phyloP scores from a whole-genome alignment of 2,113 vertebrate species.

The Sceloporus tristichus region DNA sequence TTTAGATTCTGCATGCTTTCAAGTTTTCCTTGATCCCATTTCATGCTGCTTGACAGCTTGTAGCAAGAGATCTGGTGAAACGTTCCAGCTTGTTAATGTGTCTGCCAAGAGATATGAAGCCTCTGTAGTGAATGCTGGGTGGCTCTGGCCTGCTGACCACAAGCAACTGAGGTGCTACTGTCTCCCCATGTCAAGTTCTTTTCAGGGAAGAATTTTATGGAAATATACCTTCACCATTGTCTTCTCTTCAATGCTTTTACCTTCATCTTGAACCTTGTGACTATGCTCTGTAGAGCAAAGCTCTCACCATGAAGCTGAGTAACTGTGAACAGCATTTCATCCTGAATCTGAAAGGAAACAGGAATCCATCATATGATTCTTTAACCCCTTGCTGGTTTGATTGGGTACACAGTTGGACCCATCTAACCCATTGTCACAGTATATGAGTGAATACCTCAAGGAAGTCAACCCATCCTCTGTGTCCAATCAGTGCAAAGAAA shows the following conservation, averaged over 20 bases:
- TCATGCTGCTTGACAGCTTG: not conserved
- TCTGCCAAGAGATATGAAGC: not conserved
- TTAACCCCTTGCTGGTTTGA: not conserved
- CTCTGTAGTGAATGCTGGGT: not conserved
- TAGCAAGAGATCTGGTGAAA: not conserved
- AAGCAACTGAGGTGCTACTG: not conserved
- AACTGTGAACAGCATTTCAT: not conserved
- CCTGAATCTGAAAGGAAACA: not conserved
- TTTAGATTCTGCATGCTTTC: not conserved
- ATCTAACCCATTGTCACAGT: too few species aligned
- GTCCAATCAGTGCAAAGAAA: too few species aligned
- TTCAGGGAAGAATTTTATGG: not conserved
- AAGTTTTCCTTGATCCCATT: not conserved
- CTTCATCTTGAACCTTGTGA: not conserved
- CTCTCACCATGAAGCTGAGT: not conserved
- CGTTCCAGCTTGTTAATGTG: not conserved
- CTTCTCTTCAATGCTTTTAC: not conserved
- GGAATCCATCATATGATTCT: not conserved
- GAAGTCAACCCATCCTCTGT: not conserved
- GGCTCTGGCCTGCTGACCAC: not conserved
- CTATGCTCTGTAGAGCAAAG: not conserved
- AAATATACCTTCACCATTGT: not conserved
- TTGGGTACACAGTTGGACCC: not conserved
- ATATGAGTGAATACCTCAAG: too few species aligned
- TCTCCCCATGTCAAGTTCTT: not conserved